Base-by-base conservation (phyloP, 1,140 invertebrate species). In the Colletes latitarsis region DNA sequence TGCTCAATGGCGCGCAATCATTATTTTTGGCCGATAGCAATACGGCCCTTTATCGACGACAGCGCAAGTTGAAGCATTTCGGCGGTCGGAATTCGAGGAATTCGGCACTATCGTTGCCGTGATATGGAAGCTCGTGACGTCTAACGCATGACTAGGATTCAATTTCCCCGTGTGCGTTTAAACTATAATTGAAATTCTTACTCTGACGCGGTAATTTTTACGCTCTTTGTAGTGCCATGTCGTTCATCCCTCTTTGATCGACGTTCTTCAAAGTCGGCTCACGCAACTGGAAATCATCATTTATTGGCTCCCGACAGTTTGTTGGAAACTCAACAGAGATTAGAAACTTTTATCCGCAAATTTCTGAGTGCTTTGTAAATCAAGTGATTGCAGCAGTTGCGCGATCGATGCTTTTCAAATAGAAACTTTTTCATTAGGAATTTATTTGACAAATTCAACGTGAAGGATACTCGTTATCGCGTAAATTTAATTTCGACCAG, bases 261-360 rank as follows among this genome's bases (percentile, higher is more conserved):
- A 43, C 60, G 52, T 62, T 79, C 70, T 69, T 85, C 84, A 85
- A 85, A 85, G 83, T 49, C 67, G 43, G 57, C 15, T 58, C 67
- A 39, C 52, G 57, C 55, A 17, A 82, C 84, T 57, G 79, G 66
- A 85, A 85, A 85, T 85, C 81, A 82, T 85, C 84, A 85, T 78
- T 81, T 77, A 84, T 76, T 76, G 78, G 41, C 52, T 6, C n/a
- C 3, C 58, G 19, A 10, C 19, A 6, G 8, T 8, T 67, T 15
- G 6, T 9, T 46, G 43, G 43, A 46, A 46, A 46, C 43, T 46
- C 43, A 9, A 8, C 43, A 46, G 43, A 46, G 43, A 46, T 46
- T 46, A 46, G 43, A 9, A 8, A 46, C 43, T 46, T 46, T 46
- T 46, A 46, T 30, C 30, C 43, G 43, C 6, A 46, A 8, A 6